phyloP scores from a whole-genome alignment of 1,140 invertebrate species.

The Zeugodacus cucurbitae region DNA sequence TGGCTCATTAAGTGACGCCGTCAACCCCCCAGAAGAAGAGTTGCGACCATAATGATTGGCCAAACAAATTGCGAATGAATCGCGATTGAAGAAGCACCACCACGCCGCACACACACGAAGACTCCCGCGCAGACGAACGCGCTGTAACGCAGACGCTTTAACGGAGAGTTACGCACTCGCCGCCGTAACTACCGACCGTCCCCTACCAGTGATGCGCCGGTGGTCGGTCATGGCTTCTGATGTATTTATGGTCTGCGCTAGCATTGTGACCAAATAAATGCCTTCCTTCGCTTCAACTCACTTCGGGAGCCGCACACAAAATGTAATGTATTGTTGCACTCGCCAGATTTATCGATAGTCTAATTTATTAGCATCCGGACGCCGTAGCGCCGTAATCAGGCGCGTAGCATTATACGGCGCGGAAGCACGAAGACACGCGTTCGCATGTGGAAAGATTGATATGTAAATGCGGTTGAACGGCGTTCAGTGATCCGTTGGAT shows the following conservation, averaged over 20 bases:
- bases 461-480: conserved; percentile 32
- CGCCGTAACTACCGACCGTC: not conserved
- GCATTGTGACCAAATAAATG: not conserved
- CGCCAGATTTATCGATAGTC: conserved; percentile 63
- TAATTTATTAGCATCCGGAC: conserved; percentile 66
- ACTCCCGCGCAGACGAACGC: not conserved
- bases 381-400: conserved; percentile 11
- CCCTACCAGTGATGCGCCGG: not conserved
- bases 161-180: conserved; percentile 7
- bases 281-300: not conserved
- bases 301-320: not conserved
- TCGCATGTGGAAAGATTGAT: conserved; percentile 4
- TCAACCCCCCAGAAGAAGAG: conserved; percentile 33
- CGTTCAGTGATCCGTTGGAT: not conserved
- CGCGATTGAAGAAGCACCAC: not conserved
- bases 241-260: conserved; percentile 19
- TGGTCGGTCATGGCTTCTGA: not conserved
- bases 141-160: not conserved
- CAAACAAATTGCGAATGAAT: conserved; percentile 39
- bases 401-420: not conserved
- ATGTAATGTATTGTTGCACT: conserved; percentile 38
- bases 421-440: conserved; percentile 11
- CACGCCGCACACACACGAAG: not conserved
- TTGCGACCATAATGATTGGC: conserved; percentile 34
- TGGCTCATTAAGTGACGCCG: conserved; percentile 18